Evolutionary conservation across 2,797 vertebrate species (phyloP), one percentile per base, ranked within the genome.

Genomic region (Odontamblyopus lacepedii): DNA sequence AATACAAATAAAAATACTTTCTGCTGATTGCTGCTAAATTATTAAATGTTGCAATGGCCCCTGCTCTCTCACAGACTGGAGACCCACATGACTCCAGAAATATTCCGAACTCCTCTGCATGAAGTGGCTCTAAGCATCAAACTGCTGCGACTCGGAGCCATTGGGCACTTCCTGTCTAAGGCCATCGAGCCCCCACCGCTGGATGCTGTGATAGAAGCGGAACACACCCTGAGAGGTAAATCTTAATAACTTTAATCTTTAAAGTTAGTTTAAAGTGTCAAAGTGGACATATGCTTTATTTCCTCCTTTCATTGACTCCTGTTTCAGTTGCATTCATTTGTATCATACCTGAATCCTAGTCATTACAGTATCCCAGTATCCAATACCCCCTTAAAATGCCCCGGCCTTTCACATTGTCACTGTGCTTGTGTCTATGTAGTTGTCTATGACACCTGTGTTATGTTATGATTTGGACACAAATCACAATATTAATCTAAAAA

Each of bases 101-200:
- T 98, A 91, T 99, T 99, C 82, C 93, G 97, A 68, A 99, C 97
- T 0, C 97, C 96, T 0, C 91, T 99, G 23, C 97, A 98, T 6
- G 98, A 98, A 81, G 94, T 99, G 8, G 95, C 97, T 15, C 86
- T 98, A 70, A 98, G 97, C 90, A 98, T 98, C 91, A 98, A 99
- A 70, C 93, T 98, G 65, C 91, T 99, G 72, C 87, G 96, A 0
- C 92, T 98, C 5, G 97, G 97, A 0, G 95, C 91, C 69, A 98
- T 98, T 2, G 96, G 97, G 0, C 95, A 97, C 1, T 99, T 99
- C 76, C 83, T 99, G 88, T 96, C 97, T 60, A 98, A 98, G 80
- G 97, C 97, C 30, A 98, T 99, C 30, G 97, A 99, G 60, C 97
- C 97, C 0, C 97, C 98, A 0, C 97, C 98, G 0, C 82, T 98